Percentiles rank a stretch among this genome's conserved stretches.
These are phyloP conservation scores for Trinectes maculatus DNA, from an alignment of 2,113 vertebrate genomes.

Conservation along the genomic window DNA sequence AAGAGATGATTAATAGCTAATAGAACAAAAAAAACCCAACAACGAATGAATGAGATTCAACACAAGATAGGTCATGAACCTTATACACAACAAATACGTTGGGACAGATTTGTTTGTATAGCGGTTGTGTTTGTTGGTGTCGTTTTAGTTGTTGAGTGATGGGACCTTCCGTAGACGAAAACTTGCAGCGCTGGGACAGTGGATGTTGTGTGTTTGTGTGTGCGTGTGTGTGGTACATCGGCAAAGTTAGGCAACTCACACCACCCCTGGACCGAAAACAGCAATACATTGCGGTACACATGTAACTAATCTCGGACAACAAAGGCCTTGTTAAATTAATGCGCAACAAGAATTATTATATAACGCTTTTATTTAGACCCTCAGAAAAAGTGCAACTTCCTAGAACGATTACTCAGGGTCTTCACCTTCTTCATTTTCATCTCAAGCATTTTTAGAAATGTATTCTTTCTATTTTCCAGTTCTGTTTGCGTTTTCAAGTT, in stretches of 20 bases:
- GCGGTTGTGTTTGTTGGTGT: conserved; percentile 48
- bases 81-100: conserved; percentile 47
- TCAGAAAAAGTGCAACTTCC: background rate
- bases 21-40: conserved; percentile 48
- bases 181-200: background rate
- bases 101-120: conserved; percentile 39
- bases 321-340: conserved; percentile 6
- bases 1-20: conserved; percentile 49
- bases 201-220: too few species aligned
- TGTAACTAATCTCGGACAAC: background rate
- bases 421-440: background rate
- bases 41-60: conserved; percentile 39
- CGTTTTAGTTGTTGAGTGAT: conserved; percentile 35
- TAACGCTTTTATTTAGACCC: background rate
- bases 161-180: conserved; percentile 20
- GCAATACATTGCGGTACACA: conserved; percentile 15
- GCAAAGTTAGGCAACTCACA: conserved; percentile 11
- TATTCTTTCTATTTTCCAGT: background rate
- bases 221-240: conserved; percentile 31
- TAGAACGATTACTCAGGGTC: background rate
- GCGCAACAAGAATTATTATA: background rate
- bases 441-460: too few species aligned
- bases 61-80: conserved; percentile 40
- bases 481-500: background rate
- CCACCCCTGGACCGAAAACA: background rate